These are phyloP conservation scores for Minunthozetes semirufus DNA, from an alignment of 2,888 invertebrate genomes.

Conservation along the genomic window DNA sequence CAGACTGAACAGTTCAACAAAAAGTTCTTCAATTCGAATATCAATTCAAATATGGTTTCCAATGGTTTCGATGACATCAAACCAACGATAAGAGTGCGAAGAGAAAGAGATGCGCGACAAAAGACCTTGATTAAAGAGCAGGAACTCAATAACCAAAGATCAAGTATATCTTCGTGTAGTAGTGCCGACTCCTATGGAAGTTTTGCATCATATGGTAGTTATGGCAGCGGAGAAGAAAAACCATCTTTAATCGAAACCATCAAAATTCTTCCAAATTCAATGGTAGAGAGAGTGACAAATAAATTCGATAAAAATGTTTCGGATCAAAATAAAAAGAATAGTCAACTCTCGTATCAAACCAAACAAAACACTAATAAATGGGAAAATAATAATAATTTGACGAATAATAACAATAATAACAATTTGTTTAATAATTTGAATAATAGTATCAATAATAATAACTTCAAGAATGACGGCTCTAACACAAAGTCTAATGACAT, in stretches of 20 bases:
- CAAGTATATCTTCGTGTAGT: slow-evolving; percentile 38
- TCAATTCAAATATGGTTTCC: slow-evolving; percentile 31
- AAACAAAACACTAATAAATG: slow-evolving; percentile 30
- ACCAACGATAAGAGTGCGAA: slow-evolving; percentile 67
- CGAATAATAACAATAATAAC: slow-evolving; percentile 15
- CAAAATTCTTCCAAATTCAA: slow-evolving; percentile 36
- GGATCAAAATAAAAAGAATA: slow-evolving; percentile 37
- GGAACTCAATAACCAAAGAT: slow-evolving; percentile 36
- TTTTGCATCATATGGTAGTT: slow-evolving; percentile 35
- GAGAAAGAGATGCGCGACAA: slow-evolving; percentile 75
- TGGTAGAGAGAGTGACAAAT: slow-evolving; percentile 38
- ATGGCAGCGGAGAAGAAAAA: slow-evolving; percentile 38
- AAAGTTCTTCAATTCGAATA: slow-evolving; percentile 28
- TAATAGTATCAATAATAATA: slow-evolving; percentile 7
- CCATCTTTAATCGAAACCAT: slow-evolving; percentile 35
- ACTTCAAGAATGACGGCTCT: not conserved
- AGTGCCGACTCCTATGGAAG: slow-evolving; percentile 36
- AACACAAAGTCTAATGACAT: not conserved
- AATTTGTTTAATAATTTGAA: slow-evolving; percentile 16
- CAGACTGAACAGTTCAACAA: slow-evolving; percentile 29
- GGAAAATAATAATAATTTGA: slow-evolving; percentile 33
- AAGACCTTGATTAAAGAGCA: slow-evolving; percentile 51
- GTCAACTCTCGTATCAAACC: slow-evolving; percentile 20
- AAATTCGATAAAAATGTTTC: slow-evolving; percentile 39
- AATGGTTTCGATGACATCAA: slow-evolving; percentile 58